phyloP scores from a whole-genome alignment of 2,113 vertebrate species.

The Chaenogobius annularis region DNA sequence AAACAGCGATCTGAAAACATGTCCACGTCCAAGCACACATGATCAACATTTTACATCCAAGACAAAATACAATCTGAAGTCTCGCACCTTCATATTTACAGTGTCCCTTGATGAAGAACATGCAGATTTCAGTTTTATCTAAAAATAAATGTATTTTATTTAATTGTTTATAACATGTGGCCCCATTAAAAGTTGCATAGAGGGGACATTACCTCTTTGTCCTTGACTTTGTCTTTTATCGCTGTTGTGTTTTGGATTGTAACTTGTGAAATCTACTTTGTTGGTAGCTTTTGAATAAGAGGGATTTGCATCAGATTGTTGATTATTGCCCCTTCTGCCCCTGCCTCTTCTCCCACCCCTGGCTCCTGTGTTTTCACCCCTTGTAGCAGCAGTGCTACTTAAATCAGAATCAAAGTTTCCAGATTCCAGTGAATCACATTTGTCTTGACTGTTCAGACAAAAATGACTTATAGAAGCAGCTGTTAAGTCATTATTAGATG shows the following conservation, averaged over 20 bases:
- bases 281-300: fast-evolving
- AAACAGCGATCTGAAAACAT: constrained; percentile 59
- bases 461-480: not conserved
- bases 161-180: not conserved
- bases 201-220: constrained; percentile 31
- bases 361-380: not conserved
- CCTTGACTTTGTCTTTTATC: not conserved
- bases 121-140: constrained; percentile 77
- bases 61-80: not conserved
- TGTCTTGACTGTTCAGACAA: not conserved
- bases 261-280: not conserved
- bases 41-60: not conserved
- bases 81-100: constrained; percentile 70
- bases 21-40: not conserved
- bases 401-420: not conserved
- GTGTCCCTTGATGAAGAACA: constrained; percentile 73
- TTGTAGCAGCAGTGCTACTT: not conserved
- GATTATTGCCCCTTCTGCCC: not conserved
- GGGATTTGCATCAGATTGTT: fast-evolving
- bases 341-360: not conserved
- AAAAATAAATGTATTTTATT: constrained; percentile 13
- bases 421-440: too few relatives aligned
- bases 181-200: not conserved
- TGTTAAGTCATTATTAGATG: not conserved
- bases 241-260: not conserved